Percentiles rank a stretch among this genome's conserved stretches.
Evolutionary conservation across 2,113 vertebrate species (phyloP).

Genomic region (Lamprologus ornatipinnis): DNA sequence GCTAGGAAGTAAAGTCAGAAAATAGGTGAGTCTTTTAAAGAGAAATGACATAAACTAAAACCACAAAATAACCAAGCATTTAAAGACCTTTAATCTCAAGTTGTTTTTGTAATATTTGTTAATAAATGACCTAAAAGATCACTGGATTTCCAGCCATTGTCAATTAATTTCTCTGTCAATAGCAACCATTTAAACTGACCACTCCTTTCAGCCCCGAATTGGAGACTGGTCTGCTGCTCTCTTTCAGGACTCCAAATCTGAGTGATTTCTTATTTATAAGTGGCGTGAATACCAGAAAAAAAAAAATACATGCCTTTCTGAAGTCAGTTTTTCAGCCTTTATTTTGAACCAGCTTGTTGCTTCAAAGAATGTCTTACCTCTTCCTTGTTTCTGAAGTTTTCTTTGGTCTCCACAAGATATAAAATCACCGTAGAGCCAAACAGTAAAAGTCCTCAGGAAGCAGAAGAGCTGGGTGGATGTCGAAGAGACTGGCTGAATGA

Average conservation of each 20-base stretch:
- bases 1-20: not conserved
- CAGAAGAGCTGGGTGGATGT: not conserved
- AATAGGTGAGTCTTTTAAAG: not conserved
- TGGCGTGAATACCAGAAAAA: not conserved
- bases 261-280: not conserved
- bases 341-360: not conserved
- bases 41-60: not conserved
- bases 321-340: not conserved
- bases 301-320: not conserved
- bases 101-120: not conserved
- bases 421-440: not conserved
- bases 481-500: not conserved
- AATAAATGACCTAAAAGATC: not conserved
- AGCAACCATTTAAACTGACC: not conserved
- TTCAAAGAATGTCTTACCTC: slow-evolving; percentile 26
- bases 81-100: not conserved
- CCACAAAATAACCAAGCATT: not conserved
- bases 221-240: not conserved
- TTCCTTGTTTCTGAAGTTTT: not conserved
- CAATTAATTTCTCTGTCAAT: not conserved
- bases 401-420: not conserved
- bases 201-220: not conserved
- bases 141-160: not conserved
- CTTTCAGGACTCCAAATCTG: not conserved
- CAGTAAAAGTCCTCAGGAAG: not conserved